phyloP scores from a whole-genome alignment of 2,888 invertebrate genomes.

The Lithosia quadra region DNA sequence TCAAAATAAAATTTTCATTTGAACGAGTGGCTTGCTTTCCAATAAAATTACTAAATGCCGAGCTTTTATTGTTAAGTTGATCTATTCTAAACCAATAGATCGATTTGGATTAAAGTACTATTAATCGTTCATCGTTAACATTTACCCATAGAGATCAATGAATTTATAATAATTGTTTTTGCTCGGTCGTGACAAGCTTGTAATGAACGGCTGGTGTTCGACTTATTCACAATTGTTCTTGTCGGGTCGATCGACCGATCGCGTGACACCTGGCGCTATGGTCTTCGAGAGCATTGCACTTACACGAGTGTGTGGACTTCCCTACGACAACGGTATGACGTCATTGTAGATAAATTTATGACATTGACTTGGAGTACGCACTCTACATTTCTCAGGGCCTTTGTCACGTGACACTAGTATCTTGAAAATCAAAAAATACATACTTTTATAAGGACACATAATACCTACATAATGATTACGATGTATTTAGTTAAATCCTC shows the following conservation, averaged over 20 bases:
- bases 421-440: not conserved
- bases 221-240: constrained; percentile 17
- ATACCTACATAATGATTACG: no score
- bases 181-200: not conserved
- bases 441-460: no score
- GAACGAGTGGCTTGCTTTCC: no score
- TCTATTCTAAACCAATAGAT: not conserved
- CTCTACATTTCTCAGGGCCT: not conserved
- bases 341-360: not conserved
- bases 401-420: not conserved
- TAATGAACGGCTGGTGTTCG: constrained; percentile 17
- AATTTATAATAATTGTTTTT: constrained; percentile 4
- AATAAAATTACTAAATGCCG: no score
- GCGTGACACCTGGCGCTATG: constrained; percentile 14
- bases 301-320: not conserved
- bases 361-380: not conserved
- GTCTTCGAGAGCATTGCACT: not conserved
- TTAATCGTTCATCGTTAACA: not conserved
- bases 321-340: not conserved
- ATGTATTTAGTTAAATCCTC: no score
- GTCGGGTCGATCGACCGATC: constrained; percentile 9
- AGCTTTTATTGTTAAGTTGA: not conserved
- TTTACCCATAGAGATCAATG: constrained; percentile 1
- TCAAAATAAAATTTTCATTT: no score
- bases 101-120: no score